Conservation (phyloP, 2,113 vertebrate genomes). For the Peromyscus polionotus region DNA sequence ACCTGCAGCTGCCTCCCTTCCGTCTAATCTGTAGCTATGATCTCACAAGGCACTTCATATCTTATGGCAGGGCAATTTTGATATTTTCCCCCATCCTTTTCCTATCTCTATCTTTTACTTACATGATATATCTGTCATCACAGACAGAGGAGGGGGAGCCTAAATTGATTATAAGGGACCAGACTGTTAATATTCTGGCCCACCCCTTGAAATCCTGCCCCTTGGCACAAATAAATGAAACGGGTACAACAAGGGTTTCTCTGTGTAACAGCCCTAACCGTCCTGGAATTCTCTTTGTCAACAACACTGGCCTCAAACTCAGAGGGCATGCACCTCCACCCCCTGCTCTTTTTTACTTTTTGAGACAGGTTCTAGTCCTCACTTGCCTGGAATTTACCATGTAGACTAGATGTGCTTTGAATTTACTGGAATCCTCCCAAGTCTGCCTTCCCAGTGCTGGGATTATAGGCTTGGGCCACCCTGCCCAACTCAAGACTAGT, state of each 20-base stretch:
- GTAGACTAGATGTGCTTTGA: not conserved
- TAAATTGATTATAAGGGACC: not conserved
- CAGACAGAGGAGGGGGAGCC: not conserved
- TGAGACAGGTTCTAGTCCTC: not conserved
- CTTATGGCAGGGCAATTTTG: not conserved
- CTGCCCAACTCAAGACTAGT: not conserved
- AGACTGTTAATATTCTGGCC: too few species aligned
- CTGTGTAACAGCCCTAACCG: too few species aligned
- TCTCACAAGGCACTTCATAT: not conserved
- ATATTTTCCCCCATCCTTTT: not conserved
- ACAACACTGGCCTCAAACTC: too few species aligned
- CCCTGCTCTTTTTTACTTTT: not conserved
- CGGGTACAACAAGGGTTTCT: too few species aligned
- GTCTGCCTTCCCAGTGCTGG: not conserved
- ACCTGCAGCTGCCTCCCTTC: not conserved
- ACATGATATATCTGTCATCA: not conserved
- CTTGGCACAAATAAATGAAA: too few species aligned
- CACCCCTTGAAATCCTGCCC: too few species aligned
- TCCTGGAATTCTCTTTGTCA: too few species aligned
- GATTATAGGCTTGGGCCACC: not conserved
- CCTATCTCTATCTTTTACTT: not conserved
- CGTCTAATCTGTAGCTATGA: not conserved
- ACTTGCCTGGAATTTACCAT: not conserved
- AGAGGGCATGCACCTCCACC: too few species aligned
- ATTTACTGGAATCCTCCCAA: not conserved